Conservation (phyloP, 2,888 invertebrate species). For the Eremobia ochroleuca region DNA sequence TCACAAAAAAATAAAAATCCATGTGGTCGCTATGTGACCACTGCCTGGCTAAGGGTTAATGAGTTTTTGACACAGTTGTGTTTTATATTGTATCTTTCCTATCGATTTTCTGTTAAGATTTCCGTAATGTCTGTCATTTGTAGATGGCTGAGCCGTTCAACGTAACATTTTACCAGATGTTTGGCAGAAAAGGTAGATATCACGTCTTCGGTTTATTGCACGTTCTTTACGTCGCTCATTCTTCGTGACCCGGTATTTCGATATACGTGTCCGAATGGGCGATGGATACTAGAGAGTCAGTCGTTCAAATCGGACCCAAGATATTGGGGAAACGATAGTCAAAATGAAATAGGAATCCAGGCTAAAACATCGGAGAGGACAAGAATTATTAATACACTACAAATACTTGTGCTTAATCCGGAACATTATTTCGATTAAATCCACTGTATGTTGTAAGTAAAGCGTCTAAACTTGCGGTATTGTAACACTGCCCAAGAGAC, state of each 20-base stretch:
- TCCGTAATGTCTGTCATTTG: constrained; percentile 69
- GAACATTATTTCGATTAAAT: background rate
- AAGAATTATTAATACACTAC: constrained; percentile 29
- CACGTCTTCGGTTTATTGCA: constrained; percentile 89
- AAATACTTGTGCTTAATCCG: background rate
- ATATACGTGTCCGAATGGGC: constrained; percentile 86
- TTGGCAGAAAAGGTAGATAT: constrained; percentile 79
- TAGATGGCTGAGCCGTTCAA: constrained; percentile 69
- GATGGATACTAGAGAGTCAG: constrained; percentile 74
- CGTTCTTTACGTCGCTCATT: constrained; percentile 81
- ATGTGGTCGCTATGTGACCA: too few relatives aligned
- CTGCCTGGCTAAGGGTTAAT: too few relatives aligned
- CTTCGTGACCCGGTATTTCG: constrained; percentile 80
- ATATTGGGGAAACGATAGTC: constrained; percentile 35
- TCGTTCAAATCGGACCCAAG: constrained; percentile 57
- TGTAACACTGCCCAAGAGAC: background rate
- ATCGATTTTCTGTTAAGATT: constrained; percentile 55
- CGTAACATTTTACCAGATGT: constrained; percentile 76
- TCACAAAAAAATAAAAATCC: too few relatives aligned
- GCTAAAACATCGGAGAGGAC: constrained; percentile 21
- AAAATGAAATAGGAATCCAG: constrained; percentile 38
- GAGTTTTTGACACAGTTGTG: constrained; percentile 31
- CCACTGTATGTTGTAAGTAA: background rate
- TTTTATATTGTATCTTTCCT: constrained; percentile 27
- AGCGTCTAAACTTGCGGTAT: background rate